phyloP scores from a whole-genome alignment of 2,888 invertebrate species.

The Strigamia transsilvanica region DNA sequence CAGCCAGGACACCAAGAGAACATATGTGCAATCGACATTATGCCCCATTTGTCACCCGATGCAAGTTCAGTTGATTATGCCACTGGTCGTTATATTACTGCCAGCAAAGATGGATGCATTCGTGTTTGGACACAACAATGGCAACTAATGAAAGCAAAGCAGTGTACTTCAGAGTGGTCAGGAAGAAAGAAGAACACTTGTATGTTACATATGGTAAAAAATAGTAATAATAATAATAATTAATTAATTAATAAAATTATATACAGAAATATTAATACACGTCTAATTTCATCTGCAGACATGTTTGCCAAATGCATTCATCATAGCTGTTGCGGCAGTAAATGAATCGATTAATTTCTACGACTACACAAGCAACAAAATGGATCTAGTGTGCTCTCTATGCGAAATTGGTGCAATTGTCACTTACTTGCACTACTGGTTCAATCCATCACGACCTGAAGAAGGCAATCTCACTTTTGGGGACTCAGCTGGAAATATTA shows the following conservation, averaged over 20 bases:
- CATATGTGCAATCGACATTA: not conserved
- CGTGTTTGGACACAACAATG: slow-evolving; percentile 21
- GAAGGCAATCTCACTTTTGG: not conserved
- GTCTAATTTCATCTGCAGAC: not conserved
- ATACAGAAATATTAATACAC: not conserved
- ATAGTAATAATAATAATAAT: too few relatives aligned
- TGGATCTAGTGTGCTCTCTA: not conserved
- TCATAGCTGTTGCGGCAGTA: slow-evolving; percentile 1
- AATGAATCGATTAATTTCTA: slow-evolving; percentile 18
- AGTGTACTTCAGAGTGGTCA: not conserved
- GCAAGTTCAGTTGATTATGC: not conserved
- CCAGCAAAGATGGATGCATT: slow-evolving; percentile 28
- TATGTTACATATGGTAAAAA: slow-evolving; percentile 33
- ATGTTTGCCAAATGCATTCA: slow-evolving; percentile 19
- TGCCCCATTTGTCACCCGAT: not conserved
- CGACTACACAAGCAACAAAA: slow-evolving; percentile 4
- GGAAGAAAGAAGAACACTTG: not conserved
- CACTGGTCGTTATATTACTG: slow-evolving; percentile 1
- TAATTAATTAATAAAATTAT: not conserved
- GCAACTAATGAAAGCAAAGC: slow-evolving; percentile 1
- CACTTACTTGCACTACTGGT: slow-evolving; percentile 41
- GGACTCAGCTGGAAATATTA: not conserved
- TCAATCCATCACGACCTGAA: not conserved
- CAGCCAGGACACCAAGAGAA: slow-evolving; percentile 4
- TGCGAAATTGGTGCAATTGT: not conserved